Conservation (phyloP, 2,113 vertebrate genomes). For the Microcebus tavaratra region DNA sequence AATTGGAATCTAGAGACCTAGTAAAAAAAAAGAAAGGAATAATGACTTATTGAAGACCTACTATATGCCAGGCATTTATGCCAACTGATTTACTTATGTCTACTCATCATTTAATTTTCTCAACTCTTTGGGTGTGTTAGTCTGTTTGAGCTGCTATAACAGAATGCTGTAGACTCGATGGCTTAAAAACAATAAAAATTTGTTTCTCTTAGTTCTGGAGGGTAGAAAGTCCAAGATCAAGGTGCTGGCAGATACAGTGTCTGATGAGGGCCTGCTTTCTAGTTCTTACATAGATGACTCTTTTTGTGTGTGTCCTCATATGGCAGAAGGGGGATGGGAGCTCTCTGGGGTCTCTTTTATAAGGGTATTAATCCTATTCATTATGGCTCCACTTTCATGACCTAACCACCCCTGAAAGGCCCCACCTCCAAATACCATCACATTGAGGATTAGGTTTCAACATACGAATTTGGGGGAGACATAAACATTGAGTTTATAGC, state of each 20-base stretch:
- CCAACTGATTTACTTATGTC: neutral
- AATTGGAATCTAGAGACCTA: neutral
- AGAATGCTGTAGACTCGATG: neutral
- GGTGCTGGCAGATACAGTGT: neutral
- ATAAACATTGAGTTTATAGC: neutral
- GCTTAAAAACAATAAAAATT: neutral
- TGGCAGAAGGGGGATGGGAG: neutral
- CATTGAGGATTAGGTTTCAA: neutral
- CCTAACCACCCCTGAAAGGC: no score
- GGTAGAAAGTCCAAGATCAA: neutral
- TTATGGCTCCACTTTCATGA: neutral
- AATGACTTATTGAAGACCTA: neutral
- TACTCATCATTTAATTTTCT: neutral
- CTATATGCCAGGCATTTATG: neutral
- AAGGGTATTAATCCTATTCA: no score
- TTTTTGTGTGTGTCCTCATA: neutral
- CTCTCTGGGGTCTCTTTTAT: neutral
- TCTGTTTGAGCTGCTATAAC: neutral
- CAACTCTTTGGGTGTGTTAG: neutral
- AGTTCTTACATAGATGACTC: neutral
- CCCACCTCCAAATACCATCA: neutral
- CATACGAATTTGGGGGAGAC: neutral
- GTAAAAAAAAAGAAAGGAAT: neutral
- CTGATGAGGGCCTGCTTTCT: no score
- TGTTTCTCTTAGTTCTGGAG: neutral